phyloP scores from a whole-genome alignment of 2,113 vertebrate genomes.

The Gavia stellata region DNA sequence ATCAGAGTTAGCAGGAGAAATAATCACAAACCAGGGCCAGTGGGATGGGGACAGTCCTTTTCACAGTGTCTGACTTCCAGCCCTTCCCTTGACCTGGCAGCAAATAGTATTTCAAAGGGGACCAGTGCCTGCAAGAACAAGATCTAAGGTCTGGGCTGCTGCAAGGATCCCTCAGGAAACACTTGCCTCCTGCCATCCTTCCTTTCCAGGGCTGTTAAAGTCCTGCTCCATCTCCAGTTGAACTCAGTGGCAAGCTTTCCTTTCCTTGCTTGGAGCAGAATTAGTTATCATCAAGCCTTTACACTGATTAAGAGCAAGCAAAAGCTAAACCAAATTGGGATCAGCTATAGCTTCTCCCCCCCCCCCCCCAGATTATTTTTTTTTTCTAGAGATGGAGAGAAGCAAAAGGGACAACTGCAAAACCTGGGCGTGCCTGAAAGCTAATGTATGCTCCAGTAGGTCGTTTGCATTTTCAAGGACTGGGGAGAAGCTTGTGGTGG shows the following conservation, averaged over 20 bases:
- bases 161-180: background rate
- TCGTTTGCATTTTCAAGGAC: background rate
- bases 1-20: constrained; percentile 11
- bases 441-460: background rate
- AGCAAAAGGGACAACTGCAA: background rate
- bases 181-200: background rate
- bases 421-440: background rate
- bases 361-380: background rate
- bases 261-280: background rate
- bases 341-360: background rate
- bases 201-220: background rate
- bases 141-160: background rate
- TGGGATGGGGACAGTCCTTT: background rate
- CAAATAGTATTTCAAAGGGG: background rate
- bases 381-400: background rate
- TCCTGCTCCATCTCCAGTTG: background rate
- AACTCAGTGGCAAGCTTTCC: background rate
- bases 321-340: background rate
- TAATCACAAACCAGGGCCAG: background rate
- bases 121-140: background rate
- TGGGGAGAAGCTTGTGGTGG: background rate
- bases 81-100: background rate
- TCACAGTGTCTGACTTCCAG: background rate
- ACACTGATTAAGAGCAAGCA: background rate
- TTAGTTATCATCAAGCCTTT: background rate